Percentiles rank a stretch among this genome's conserved stretches.
Conservation (phyloP, 1,140 invertebrate species). For the Chionoecetes opilio region DNA sequence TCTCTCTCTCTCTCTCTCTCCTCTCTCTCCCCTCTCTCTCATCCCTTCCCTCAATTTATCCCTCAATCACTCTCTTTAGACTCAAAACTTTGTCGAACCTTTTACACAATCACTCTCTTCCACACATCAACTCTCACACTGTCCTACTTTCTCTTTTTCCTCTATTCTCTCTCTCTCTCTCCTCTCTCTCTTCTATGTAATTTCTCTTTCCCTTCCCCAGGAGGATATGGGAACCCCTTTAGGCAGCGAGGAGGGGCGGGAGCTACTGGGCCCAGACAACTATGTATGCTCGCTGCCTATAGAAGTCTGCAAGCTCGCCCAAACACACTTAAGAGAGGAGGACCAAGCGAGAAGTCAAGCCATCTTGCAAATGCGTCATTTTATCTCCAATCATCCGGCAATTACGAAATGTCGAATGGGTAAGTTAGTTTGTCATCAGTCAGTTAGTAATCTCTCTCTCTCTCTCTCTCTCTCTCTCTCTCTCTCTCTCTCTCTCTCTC, state of each 20-base stretch:
- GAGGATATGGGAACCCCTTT: constrained; percentile 66
- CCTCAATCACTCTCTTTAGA: too few relatives aligned
- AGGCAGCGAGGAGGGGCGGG: constrained; percentile 50
- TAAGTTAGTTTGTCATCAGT: not conserved
- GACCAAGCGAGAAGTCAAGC: constrained; percentile 20
- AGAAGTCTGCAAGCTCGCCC: constrained; percentile 44
- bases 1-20: too few relatives aligned
- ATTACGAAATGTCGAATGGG: constrained; percentile 71
- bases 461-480: not conserved
- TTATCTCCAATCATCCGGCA: constrained; percentile 2
- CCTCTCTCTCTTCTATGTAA: not conserved
- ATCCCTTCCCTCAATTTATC: too few relatives aligned
- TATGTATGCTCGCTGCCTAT: constrained; percentile 69
- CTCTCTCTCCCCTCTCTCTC: too few relatives aligned
- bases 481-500: not conserved
- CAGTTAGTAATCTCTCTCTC: not conserved
- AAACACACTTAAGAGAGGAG: constrained; percentile 55
- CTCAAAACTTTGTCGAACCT: too few relatives aligned
- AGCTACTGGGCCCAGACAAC: constrained; percentile 57
- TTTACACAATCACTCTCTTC: too few relatives aligned
- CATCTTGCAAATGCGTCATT: constrained; percentile 56
- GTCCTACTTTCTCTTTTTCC: too few relatives aligned
- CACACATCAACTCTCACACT: too few relatives aligned
- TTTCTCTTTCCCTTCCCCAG: not conserved
- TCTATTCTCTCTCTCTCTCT: too few relatives aligned